Evolutionary conservation across 2,888 invertebrate genomes (phyloP), one percentile per base, ranked within the genome.

Genomic region (Pilophorus perplexus): DNA sequence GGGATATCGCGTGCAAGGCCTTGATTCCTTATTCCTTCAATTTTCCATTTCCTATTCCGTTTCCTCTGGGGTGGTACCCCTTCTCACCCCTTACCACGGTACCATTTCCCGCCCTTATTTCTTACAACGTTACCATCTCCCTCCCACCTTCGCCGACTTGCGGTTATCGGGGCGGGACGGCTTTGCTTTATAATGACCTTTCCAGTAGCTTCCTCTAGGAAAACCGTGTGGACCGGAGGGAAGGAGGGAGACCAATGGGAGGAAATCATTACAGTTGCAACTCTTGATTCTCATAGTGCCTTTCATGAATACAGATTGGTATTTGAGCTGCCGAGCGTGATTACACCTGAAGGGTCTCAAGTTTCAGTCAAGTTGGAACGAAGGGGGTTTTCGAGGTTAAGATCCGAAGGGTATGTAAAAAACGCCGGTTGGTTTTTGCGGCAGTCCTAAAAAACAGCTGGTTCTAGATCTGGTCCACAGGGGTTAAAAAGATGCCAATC

Each of bases 251-350:
- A 16, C 52, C 52, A 28, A 52, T 52, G 25, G 52, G 27, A 40
- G 40, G 59, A 42, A 59, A 59, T 59, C 59, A 59, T 59, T 59
- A 59, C 59, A 23, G 40, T 59, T 38, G 59, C 59, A 59, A 42
- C 23, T 59, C 59, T 42, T 59, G 59, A 42, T 40, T 59, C 42
- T 40, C 27, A 59, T 59, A 59, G 42, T 59, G 59, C 59, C 40
- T 59, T 42, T 59, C 59, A 59, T 59, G 59, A 38, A 59, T 59
- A 59, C 59, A 59, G 59, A 59, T 59, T 59, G 59, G 59, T 42
- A 59, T 59, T 59, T 59, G 59, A 27, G 59, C 59, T 52, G n/a
- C 59, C 25, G 40, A 22, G n/a, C 42, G 59, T 59, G 59, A 59
- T 59, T 59, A 59, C 42, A 59, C 8, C 27, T 22, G 28, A 46